These are phyloP conservation scores for Hapalemur alaotrensis DNA, from an alignment of 2,797 vertebrate genomes.

Conservation along the genomic window DNA sequence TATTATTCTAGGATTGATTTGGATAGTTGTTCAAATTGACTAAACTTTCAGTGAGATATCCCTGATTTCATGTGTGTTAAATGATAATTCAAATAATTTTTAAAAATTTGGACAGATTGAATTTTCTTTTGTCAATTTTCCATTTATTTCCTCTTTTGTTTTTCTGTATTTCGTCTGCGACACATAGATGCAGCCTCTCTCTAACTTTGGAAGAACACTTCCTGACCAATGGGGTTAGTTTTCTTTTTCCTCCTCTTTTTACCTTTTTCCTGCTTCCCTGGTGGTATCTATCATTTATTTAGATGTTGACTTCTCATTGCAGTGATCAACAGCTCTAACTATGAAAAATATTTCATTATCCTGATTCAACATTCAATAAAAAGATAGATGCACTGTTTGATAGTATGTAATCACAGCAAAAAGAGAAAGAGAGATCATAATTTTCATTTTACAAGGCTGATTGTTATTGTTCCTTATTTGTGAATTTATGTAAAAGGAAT, in stretches of 20 bases:
- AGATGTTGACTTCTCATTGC: not conserved
- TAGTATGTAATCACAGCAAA: not conserved
- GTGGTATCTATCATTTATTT: not conserved
- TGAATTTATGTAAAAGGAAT: not conserved
- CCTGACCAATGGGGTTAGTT: not conserved
- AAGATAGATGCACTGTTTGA: not conserved
- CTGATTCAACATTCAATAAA: not conserved
- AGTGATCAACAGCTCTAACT: not conserved
- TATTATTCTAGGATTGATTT: not conserved
- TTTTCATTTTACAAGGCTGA: not conserved
- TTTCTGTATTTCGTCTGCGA: not conserved
- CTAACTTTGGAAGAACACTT: not conserved
- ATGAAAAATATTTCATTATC: not conserved
- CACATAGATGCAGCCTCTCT: not conserved
- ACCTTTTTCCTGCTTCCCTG: not conserved
- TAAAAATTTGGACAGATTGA: not conserved
- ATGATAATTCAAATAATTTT: not conserved
- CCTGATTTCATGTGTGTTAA: not conserved
- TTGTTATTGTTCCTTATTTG: not conserved
- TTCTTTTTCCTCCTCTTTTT: fast-evolving
- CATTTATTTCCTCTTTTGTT: not conserved
- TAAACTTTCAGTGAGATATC: not conserved
- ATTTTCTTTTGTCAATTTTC: not conserved
- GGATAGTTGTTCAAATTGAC: not conserved
- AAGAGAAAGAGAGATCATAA: not conserved